A percentile compares a stretch with the other conserved stretches of the same genome.
These are phyloP conservation scores for Metalampra italica DNA, from an alignment of 2,888 invertebrate genomes.

Conservation along the genomic window DNA sequence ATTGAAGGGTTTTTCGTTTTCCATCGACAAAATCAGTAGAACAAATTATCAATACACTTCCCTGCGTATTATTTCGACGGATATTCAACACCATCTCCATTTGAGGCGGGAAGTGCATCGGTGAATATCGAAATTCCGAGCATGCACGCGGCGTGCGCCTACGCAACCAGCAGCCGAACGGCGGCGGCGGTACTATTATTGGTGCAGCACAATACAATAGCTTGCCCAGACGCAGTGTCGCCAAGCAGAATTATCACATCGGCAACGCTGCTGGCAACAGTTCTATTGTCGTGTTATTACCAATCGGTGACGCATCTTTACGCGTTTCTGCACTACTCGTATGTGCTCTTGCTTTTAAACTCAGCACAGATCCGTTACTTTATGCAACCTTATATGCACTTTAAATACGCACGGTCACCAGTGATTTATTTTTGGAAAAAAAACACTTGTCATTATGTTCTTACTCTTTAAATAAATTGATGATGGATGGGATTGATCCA, in stretches of 20 bases:
- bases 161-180: constrained; percentile 34
- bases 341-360: not conserved
- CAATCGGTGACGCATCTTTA: constrained; percentile 14
- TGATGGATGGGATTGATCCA: too few relatives aligned
- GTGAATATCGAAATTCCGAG: constrained; percentile 4
- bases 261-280: constrained; percentile 48
- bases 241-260: constrained; percentile 53
- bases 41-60: not conserved
- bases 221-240: constrained; percentile 64
- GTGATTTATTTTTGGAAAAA: too few relatives aligned
- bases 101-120: not conserved
- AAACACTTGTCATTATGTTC: too few relatives aligned
- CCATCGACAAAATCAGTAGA: not conserved
- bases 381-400: too few relatives aligned
- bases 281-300: constrained; percentile 23
- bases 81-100: not conserved
- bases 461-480: too few relatives aligned
- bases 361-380: too few relatives aligned
- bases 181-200: constrained; percentile 48
- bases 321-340: constrained; percentile 11
- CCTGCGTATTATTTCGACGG: not conserved
- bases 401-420: too few relatives aligned
- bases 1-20: too few relatives aligned
- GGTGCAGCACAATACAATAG: constrained; percentile 57
- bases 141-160: constrained; percentile 20